phyloP scores from a whole-genome alignment of 1,140 invertebrate species.

The Trachymyrmex cornetzi region DNA sequence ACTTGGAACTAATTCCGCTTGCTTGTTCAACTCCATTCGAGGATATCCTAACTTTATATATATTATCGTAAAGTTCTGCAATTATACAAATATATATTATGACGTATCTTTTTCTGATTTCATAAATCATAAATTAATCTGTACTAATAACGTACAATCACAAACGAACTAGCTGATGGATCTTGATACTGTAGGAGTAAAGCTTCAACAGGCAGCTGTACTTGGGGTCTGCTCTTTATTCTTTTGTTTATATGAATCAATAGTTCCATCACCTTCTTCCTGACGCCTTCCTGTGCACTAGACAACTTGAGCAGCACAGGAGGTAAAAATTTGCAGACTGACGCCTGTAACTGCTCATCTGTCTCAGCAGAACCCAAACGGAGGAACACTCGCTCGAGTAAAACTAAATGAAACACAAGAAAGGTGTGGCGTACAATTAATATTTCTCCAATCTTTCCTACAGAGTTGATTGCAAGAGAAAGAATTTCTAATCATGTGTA shows the following conservation, averaged over 20 bases:
- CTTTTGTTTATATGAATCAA: slow-evolving; percentile 96
- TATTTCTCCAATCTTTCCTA: neutral
- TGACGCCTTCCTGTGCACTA: slow-evolving; percentile 94
- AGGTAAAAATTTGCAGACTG: slow-evolving; percentile 94
- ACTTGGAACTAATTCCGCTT: slow-evolving; percentile 91
- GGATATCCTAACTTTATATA: slow-evolving; percentile 97
- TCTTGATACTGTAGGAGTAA: slow-evolving; percentile 94
- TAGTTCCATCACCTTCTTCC: slow-evolving; percentile 97
- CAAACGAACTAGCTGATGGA: slow-evolving; percentile 92
- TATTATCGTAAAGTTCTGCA: slow-evolving; percentile 97
- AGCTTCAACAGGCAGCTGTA: slow-evolving; percentile 95
- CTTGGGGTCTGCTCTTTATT: slow-evolving; percentile 93
- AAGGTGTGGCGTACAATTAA: neutral
- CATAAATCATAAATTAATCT: slow-evolving; percentile 35
- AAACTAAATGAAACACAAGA: slow-evolving; percentile 86
- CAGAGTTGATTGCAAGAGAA: neutral
- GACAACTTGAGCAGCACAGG: slow-evolving; percentile 96
- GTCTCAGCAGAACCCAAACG: slow-evolving; percentile 95
- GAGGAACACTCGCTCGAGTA: slow-evolving; percentile 96
- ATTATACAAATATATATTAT: slow-evolving; percentile 73
- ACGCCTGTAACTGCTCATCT: slow-evolving; percentile 95
- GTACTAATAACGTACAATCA: slow-evolving; percentile 89
- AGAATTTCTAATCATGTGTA: neutral
- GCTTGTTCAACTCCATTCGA: slow-evolving; percentile 91
- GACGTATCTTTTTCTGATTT: neutral